Evolutionary conservation across 2,113 vertebrate species (phyloP).

Genomic region (Eubucco bourcierii): DNA sequence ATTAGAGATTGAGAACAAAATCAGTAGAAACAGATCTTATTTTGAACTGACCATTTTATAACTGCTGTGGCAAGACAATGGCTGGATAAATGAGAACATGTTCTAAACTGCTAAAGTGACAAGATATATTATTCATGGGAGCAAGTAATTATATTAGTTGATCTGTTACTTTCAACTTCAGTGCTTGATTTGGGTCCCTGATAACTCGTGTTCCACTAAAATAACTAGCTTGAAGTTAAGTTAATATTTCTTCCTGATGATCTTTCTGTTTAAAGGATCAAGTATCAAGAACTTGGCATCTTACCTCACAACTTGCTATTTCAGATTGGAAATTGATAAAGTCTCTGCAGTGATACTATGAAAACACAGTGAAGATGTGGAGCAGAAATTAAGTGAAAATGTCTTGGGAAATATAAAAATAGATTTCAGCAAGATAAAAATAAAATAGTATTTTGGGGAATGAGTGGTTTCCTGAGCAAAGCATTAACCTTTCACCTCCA

Average conservation of each 20-base stretch:
- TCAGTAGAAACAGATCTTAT: neutral
- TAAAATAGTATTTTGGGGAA: conserved; percentile 66
- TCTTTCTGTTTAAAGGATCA: conserved; percentile 44
- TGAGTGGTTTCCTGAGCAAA: conserved; percentile 64
- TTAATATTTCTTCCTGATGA: conserved; percentile 54
- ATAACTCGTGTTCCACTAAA: conserved; percentile 40
- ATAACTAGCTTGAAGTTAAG: conserved; percentile 58
- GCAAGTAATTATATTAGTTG: conserved; percentile 41
- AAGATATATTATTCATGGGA: conserved; percentile 23
- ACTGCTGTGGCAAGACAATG: conserved; percentile 35
- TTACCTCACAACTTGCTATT: conserved; percentile 60
- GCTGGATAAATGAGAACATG: conserved; percentile 23
- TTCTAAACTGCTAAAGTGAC: conserved; percentile 32
- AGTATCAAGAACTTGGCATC: conserved; percentile 47
- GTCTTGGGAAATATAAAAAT: conserved; percentile 67
- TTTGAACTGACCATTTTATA: conserved; percentile 34
- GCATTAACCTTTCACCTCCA: conserved; percentile 69
- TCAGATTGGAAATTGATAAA: conserved; percentile 67
- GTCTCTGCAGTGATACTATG: conserved; percentile 44
- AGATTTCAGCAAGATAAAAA: conserved; percentile 70
- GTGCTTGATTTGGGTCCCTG: conserved; percentile 40
- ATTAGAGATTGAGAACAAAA: neutral
- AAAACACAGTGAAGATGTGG: conserved; percentile 39
- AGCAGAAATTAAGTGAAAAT: conserved; percentile 65
- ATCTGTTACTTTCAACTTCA: conserved; percentile 43